These are phyloP conservation scores for Ceyx erithaca DNA, from an alignment of 2,797 vertebrate species.

Conservation along the genomic window DNA sequence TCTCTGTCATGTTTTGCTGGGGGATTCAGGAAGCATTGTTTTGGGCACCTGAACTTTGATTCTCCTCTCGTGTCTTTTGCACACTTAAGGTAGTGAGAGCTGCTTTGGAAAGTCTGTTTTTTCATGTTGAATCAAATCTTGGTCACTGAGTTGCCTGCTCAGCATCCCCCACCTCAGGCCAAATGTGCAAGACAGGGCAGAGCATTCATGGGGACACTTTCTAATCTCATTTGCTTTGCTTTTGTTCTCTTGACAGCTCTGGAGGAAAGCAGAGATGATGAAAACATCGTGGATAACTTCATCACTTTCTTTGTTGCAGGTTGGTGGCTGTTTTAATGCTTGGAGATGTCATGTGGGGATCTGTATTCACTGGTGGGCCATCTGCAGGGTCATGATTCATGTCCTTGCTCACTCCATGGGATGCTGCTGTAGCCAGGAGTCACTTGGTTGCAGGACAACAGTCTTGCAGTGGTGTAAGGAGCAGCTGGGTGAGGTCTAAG, in stretches of 20 bases:
- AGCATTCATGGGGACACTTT: fast-evolving
- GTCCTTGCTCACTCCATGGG: background rate
- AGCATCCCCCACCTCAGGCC: background rate
- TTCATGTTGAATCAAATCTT: background rate
- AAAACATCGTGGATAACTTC: conserved; percentile 91
- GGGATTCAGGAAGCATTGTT: background rate
- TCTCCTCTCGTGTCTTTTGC: background rate
- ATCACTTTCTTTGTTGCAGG: conserved; percentile 93
- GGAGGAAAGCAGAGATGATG: conserved; percentile 80
- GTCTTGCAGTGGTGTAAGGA: background rate
- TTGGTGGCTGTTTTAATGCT: conserved; percentile 65
- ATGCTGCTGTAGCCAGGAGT: background rate
- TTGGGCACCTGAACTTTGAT: background rate
- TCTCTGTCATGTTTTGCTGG: background rate
- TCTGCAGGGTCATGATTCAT: background rate
- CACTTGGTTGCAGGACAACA: background rate
- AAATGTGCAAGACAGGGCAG: background rate
- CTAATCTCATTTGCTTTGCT: background rate
- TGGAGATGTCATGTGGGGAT: background rate
- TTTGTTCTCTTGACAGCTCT: conserved; percentile 76
- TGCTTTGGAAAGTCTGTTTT: background rate
- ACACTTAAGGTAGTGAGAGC: background rate
- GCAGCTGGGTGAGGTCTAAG: background rate
- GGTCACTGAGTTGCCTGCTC: background rate
- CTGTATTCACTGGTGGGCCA: background rate